Evolutionary conservation across 2,797 vertebrate genomes (phyloP), one percentile per base, ranked within the genome.

Genomic region (Hyperoplus lanceolatus): DNA sequence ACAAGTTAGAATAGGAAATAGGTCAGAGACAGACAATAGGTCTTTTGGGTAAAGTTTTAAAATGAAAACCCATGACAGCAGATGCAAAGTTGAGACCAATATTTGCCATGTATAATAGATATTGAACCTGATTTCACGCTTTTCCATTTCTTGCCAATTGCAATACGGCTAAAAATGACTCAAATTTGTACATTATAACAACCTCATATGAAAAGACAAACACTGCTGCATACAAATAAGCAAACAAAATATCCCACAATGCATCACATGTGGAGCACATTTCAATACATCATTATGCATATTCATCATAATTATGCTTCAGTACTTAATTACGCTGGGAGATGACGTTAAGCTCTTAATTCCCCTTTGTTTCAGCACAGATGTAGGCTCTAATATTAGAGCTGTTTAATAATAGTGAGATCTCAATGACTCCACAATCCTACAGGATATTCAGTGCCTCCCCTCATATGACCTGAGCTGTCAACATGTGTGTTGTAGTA

Each of bases 291-390:
- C 38, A 16, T 46, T 12, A 36, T 77, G 43, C 39, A 81, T 68
- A 77, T 77, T 77, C 54, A 79, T 60, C 41, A 42, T 48, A 53
- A 72, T 71, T 57, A 71, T 79, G 55, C 54, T 65, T 67, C 64
- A 77, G 55, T 68, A 74, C 55, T 77, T 81, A 15, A 41, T 62
- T 81, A 45, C 62, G 53, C 70, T 75, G 62, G 59, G 76, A 73
- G 75, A 68, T 77, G 82, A 79, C 50, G 77, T 61, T 79, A 80
- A 89, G 74, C 73, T 75, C 85, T 81, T 76, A 77, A 88, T 80
- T 90, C 76, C 76, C 73, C 6, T 71, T 66, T 72, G 89, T 85
- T 87, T 82, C 69, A 89, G 81, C 80, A 79, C 82, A 80, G 86
- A 87, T 87, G 82, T 70, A 60, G 46, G 49, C 59, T 71, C 74